These are phyloP conservation scores for Condylostylus longicornis DNA, from an alignment of 1,140 invertebrate genomes.

Conservation along the genomic window DNA sequence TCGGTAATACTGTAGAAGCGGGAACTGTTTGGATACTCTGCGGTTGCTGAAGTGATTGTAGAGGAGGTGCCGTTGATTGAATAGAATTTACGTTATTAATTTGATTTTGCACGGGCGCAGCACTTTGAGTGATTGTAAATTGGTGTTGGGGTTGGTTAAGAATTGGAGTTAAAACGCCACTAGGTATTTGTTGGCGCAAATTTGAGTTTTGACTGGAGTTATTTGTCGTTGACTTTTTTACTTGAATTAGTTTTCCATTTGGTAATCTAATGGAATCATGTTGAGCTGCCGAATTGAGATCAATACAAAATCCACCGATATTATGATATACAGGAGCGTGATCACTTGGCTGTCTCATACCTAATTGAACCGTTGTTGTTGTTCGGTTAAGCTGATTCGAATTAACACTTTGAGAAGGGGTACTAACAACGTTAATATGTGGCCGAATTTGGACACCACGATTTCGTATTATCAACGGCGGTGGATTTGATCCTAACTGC, in stretches of 20 bases:
- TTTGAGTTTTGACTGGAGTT: slow-evolving; percentile 4
- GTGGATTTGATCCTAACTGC: slow-evolving; percentile 15
- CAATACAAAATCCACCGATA: slow-evolving; percentile 28
- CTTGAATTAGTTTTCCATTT: slow-evolving; percentile 29
- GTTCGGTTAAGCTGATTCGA: slow-evolving; percentile 5
- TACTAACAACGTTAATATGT: neutral
- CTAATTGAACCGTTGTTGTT: neutral
- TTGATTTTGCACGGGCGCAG: slow-evolving; percentile 2
- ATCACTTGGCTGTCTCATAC: neutral
- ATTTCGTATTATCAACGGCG: slow-evolving; percentile 22
- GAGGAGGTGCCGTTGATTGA: slow-evolving; percentile 4
- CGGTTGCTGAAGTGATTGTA: slow-evolving; percentile 1
- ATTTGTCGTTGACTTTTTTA: slow-evolving; percentile 25
- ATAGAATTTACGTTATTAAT: slow-evolving; percentile 3
- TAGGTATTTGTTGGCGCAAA: slow-evolving; percentile 2
- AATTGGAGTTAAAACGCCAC: too few relatives aligned
- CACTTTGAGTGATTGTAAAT: slow-evolving; percentile 3
- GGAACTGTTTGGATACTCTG: neutral
- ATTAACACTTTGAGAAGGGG: slow-evolving; percentile 3
- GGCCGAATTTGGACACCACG: slow-evolving; percentile 21
- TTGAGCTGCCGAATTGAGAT: slow-evolving; percentile 28
- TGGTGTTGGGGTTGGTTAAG: slow-evolving; percentile 4
- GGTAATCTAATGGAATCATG: slow-evolving; percentile 29
- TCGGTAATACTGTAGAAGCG: neutral
- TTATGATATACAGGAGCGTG: slow-evolving; percentile 25